A percentile compares a stretch with the other conserved stretches of the same genome.
phyloP scores from a whole-genome alignment of 1,140 invertebrate species.

The Lasaia peninsularis region DNA sequence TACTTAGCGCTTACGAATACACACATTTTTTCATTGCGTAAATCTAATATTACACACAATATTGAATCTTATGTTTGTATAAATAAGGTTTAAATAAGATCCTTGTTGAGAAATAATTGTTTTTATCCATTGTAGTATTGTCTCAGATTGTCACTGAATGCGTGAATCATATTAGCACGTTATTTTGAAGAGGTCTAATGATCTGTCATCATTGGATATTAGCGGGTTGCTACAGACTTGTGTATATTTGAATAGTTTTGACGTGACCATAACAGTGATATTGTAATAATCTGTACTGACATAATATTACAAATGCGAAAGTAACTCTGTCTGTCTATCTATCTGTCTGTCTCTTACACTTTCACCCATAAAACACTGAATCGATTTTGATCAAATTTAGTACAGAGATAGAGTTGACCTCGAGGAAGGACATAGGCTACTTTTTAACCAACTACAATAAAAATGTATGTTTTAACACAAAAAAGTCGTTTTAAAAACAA shows the following conservation, averaged over 20 bases:
- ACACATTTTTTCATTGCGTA: constrained; percentile 10
- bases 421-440: too few relatives aligned
- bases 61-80: not conserved
- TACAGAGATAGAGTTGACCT: too few relatives aligned
- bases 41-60: not conserved
- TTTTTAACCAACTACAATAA: too few relatives aligned
- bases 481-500: too few relatives aligned
- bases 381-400: too few relatives aligned
- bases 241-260: not conserved
- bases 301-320: too few relatives aligned
- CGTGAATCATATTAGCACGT: not conserved
- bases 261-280: not conserved
- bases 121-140: not conserved
- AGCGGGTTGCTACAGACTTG: not conserved
- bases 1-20: not conserved
- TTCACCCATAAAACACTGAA: too few relatives aligned
- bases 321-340: too few relatives aligned
- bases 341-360: too few relatives aligned
- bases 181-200: not conserved
- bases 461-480: too few relatives aligned
- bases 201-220: not conserved
- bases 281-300: too few relatives aligned
- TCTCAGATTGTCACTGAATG: not conserved
- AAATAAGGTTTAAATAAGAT: not conserved
- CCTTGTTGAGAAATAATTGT: not conserved